Evolutionary conservation across 2,888 invertebrate species (phyloP), one percentile per base, ranked within the genome.

Genomic region (Prosapia bicincta): DNA sequence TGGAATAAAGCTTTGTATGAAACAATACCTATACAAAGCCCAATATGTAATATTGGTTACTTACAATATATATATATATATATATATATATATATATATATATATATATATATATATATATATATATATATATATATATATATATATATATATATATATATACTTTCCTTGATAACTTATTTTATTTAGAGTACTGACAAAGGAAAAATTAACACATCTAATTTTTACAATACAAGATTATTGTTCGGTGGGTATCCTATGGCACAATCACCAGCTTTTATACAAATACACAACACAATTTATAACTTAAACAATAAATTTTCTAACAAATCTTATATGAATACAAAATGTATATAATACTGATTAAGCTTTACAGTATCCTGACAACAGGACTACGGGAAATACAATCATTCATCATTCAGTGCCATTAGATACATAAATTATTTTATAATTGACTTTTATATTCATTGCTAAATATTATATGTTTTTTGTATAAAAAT

Each of bases 291-390:
- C 73, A 73, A 68, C 68, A 73, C 69, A 43, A 10, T 73, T 54
- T 43, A 32, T 67, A 10, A 54, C 54, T 54, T 54, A 54, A 54
- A 20, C 38, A 38, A 54, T 2, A 20, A 54, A 20, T 54, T 54
- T 38, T 20, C 38, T 72, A 72, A 69, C 73, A 73, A 68, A 43
- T 68, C 25, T 72, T 38, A 38, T 43, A 43, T 73, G 73, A 73
- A 73, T 69, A 73, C 73, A 73, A 73, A 54, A 26, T 43, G 38
- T 73, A 67, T n/a, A 73, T 73, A 73, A 73, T 73, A 73, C 73
- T 73, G 73, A 73, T 72, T 73, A 73, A 32, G 68, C 68, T 38
- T 54, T 54, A 54, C 20, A 54, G 6, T 20, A 54, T 20, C 54
- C 54, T 20, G 54, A 66, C 30, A 28, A 30, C 72, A 72, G 72